Conservation (phyloP, 2,113 vertebrate genomes). For the Hydropotes inermis region DNA sequence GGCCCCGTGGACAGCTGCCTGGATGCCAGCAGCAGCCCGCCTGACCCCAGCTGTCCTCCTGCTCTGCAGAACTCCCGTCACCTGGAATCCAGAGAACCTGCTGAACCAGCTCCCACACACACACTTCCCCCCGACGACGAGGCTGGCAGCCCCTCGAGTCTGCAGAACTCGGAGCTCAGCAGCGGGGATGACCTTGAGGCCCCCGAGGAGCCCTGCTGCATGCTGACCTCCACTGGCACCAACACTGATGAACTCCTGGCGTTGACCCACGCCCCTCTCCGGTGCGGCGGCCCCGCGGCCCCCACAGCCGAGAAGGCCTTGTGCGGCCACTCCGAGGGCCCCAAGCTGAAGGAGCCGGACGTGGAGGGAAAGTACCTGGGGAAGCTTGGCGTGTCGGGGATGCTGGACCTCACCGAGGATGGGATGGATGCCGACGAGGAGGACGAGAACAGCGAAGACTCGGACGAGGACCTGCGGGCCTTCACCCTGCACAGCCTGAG, state of each 20-base stretch:
- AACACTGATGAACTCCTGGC: conserved; percentile 81
- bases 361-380: conserved; percentile 94
- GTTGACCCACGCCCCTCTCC: not conserved
- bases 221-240: conserved; percentile 80
- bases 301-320: conserved; percentile 79
- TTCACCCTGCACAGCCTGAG: conserved; percentile 91
- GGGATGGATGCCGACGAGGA: conserved; percentile 91
- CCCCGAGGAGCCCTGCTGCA: conserved; percentile 62
- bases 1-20: not conserved
- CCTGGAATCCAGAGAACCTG: not conserved
- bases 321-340: conserved; percentile 80
- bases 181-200: conserved; percentile 64
- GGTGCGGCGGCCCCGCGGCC: conserved; percentile 25
- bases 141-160: conserved; percentile 43
- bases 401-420: conserved; percentile 85
- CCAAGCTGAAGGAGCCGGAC: conserved; percentile 93
- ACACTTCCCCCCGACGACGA: conserved; percentile 23
- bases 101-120: conserved; percentile 20
- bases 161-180: conserved; percentile 51
- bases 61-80: not conserved
- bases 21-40: not conserved
- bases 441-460: conserved; percentile 97
- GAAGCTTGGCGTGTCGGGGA: conserved; percentile 77
- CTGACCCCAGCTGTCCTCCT: not conserved
- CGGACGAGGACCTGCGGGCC: conserved; percentile 91